Base-by-base conservation (phyloP, 35 echinoderm and acorn worm species). In the Hemicentrotus pulcherrimus region DNA sequence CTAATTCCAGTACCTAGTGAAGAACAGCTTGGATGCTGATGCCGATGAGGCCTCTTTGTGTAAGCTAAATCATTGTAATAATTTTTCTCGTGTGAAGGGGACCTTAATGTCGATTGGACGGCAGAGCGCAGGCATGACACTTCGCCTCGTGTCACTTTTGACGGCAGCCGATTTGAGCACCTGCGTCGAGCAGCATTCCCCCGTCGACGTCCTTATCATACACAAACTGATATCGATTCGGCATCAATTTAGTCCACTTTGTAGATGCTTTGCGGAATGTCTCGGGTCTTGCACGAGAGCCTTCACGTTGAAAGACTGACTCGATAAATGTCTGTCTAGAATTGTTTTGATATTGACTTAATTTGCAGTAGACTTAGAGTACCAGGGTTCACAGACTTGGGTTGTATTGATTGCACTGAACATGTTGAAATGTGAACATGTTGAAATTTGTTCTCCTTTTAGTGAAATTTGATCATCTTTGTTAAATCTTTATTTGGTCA, bases 161-260 rank as follows among this genome's bases (percentile, higher is more conserved):
- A 78, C 65, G 65, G 65, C 65, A n/a, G 65, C 19, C 65, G 65
- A 78, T 78, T 78, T 78, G 65, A 78, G 65, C 65, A 78, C 65
- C 65, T 78, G 65, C 65, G 65, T 78, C 65, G 65, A 78, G 65
- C 6, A 0, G 65, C 65, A 78, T n/a, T 78, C 65, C 65, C 65
- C 18, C 24, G 65, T 78, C 65, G 65, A 28, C 22, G 6, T 22
- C 65, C 4, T 28, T n/a, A 78, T 78, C 65, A 78, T 78, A 78
- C 65, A 78, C 65, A 78, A 22, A 78, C 19, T 24, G 19, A 78
- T 78, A 78, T 78, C 65, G 65, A 78, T 78, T 78, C 65, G 28
- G 28, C 65, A 78, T 78, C 65, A 78, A 78, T 78, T 78, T 78
- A 78, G 22, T 78, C 65, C 22, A 78, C 65, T 78, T 78, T 78